phyloP scores from a whole-genome alignment of 2,113 vertebrate species.

The Vulpes ferrilata region DNA sequence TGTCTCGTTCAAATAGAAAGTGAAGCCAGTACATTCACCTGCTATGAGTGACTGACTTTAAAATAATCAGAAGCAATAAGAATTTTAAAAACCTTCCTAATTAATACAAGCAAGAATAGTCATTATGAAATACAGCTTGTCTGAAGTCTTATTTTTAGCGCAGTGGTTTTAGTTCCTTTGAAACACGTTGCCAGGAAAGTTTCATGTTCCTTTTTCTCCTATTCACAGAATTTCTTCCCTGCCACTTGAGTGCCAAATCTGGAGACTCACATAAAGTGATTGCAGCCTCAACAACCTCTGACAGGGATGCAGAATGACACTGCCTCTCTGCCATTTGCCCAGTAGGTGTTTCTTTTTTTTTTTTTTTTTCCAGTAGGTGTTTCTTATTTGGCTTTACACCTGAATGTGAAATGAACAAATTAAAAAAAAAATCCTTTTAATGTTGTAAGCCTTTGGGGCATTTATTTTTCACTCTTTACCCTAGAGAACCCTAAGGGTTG shows the following conservation, averaged over 20 bases:
- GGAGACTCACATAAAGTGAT: background rate
- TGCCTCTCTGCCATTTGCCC: background rate
- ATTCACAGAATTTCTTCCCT: background rate
- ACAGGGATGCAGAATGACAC: background rate
- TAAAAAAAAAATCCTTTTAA: background rate
- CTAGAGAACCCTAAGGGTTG: background rate
- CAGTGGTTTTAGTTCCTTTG: background rate
- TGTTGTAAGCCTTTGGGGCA: background rate
- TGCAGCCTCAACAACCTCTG: background rate
- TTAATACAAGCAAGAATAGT: background rate
- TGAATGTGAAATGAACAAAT: background rate
- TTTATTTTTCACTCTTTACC: background rate
- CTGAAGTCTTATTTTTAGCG: background rate
- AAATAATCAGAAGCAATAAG: constrained; percentile 15
- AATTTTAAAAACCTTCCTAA: background rate
- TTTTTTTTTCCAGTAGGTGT: background rate
- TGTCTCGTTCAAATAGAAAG: background rate
- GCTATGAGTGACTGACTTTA: background rate
- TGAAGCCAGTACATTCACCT: background rate
- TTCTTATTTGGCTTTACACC: background rate
- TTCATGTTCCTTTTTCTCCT: background rate
- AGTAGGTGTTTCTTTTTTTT: background rate
- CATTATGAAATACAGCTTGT: background rate
- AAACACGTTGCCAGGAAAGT: background rate
- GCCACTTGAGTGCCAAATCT: background rate